Evolutionary conservation across 2,113 vertebrate genomes (phyloP), one percentile per base, ranked within the genome.

Genomic region (Cryptomyrus ogoouensis): DNA sequence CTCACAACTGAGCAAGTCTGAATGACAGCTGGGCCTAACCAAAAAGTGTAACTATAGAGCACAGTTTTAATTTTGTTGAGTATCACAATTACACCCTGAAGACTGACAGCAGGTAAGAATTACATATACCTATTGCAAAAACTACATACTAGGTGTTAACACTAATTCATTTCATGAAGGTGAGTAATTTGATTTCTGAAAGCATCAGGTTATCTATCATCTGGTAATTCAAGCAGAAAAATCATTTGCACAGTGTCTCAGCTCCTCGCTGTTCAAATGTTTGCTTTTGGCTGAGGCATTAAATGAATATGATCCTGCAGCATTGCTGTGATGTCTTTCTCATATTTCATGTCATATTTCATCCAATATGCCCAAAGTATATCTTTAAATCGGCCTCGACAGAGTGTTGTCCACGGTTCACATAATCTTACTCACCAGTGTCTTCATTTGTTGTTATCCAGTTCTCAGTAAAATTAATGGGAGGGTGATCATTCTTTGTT

Each of bases 1-100:
- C 91, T 91, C 80, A 80, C 87, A 88, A 92, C 85, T 84, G 90
- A 91, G 42, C 89, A 47, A 87, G 80, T 31, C 62, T 80, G 90
- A 92, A 91, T 91, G 46, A 92, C 90, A 46, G 85, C 35, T 85
- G 62, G 0, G 39, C 35, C 1, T 62, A 89, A 80, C 62, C 39
- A 62, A 9, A 80, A 27, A 77, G 80, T 77, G 27, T 35, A 80
- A 47, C 15, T 50, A 88, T 74, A 56, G 89, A 90, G 52, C 84
- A 80, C 87, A 74, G 87, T 91, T 88, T 91, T 80, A 86, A 80
- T 47, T 77, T 52, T 86, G 46, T 56, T 89, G 39, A 88, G 74
- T 90, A 15, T 52, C 88, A 90, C 83, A 49, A 87, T 80, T 39
- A 83, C 83, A 49, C 88, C 52, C 47, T 74, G 90, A 85, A 49